Percentiles rank a stretch among this genome's conserved stretches.
Conservation (phyloP, 2,888 invertebrate genomes). For the Eupithecia vulgata region DNA sequence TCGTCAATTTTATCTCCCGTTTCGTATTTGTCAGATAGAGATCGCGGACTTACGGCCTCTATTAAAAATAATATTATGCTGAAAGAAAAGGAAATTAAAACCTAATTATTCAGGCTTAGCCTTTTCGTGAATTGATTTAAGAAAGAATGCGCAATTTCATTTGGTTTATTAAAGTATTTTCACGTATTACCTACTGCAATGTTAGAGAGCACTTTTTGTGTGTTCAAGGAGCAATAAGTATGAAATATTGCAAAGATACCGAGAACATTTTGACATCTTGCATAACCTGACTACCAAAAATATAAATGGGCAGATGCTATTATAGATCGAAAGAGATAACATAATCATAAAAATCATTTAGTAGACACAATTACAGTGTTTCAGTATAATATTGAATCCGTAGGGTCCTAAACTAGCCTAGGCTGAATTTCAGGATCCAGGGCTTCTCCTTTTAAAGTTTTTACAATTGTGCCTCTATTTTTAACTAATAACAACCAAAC, state of each 20-base stretch:
- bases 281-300: not conserved
- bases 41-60: conserved; percentile 10
- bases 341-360: too few relatives aligned
- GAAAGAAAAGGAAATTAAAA: not conserved
- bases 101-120: not conserved
- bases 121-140: not conserved
- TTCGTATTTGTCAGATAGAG: conserved; percentile 12
- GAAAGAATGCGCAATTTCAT: not conserved
- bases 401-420: too few relatives aligned
- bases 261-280: not conserved
- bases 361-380: too few relatives aligned
- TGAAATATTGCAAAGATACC: not conserved
- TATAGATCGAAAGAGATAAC: too few relatives aligned
- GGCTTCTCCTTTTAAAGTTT: too few relatives aligned
- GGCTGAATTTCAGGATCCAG: too few relatives aligned
- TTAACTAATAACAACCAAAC: too few relatives aligned
- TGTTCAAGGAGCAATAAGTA: not conserved
- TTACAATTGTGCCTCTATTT: too few relatives aligned
- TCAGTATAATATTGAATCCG: too few relatives aligned
- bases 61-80: conserved; percentile 30
- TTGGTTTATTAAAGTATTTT: not conserved
- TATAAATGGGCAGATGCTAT: not conserved
- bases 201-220: not conserved
- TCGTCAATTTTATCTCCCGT: conserved; percentile 13
- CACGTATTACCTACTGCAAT: not conserved